Evolutionary conservation across 2,888 invertebrate species (phyloP), one percentile per base, ranked within the genome.

Genomic region (Noctua pronuba): DNA sequence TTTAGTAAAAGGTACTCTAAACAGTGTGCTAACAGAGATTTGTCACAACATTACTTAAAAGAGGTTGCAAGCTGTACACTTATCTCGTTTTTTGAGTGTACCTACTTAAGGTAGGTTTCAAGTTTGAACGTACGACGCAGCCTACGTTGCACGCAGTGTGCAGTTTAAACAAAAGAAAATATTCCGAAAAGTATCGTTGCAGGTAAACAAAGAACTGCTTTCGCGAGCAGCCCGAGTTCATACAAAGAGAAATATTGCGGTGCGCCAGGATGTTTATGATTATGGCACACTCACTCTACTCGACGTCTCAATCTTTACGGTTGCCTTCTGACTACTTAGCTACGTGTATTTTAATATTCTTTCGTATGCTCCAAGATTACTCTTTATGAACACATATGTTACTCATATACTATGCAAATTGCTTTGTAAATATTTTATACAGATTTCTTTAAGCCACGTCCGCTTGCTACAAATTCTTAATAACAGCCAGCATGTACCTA

Each of bases 211-310:
- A 96, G 95, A 94, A 92, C 89, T 93, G 93, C 92, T 90, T 93
- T 92, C 92, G 92, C 91, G 91, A 93, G 93, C 92, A 93, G 92
- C 90, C 92, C 90, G 93, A 95, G 94, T 92, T 94, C 93, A 92
- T 94, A 95, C 95, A 96, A 95, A 95, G 95, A 93, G 93, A 94
- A 95, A 95, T 95, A 95, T 95, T 94, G 94, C 94, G 92, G 92
- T 90, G 92, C 92, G 92, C 90, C 94, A 94, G 95, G 95, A 95
- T 95, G 93, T 95, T 95, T 95, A 95, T 95, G 94, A 95, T 95
- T 94, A 95, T 95, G 91, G 94, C 93, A 91, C 92, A 94, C 93
- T 94, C 93, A 92, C 94, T 94, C 92, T 92, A 91, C 94, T 91
- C 92, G 90, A 92, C 90, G 87, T 95, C 94, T 94, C 94, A 93